Evolutionary conservation across 2,888 invertebrate genomes (phyloP).

Genomic region (Embidobia sp.): DNA sequence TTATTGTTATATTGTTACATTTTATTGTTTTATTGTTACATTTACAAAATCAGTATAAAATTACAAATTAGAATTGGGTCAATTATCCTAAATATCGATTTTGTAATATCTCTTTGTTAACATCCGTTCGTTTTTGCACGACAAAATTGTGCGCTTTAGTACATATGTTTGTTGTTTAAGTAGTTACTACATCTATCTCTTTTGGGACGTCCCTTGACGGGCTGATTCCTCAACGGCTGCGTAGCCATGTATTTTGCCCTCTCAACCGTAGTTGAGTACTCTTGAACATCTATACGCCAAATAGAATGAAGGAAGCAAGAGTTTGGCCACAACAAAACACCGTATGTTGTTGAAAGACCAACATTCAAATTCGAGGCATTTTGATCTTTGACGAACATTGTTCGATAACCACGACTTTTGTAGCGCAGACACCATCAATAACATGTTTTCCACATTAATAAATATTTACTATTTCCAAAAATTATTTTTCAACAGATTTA

Average conservation of each 20-base stretch:
- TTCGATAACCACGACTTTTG: slow-evolving; percentile 31
- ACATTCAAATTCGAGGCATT: slow-evolving; percentile 22
- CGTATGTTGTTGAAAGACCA: slow-evolving; percentile 30
- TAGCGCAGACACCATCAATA: too few relatives aligned
- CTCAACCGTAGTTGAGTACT: slow-evolving; percentile 51
- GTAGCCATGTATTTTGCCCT: slow-evolving; percentile 47
- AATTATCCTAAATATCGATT: slow-evolving; percentile 1
- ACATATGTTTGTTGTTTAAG: slow-evolving; percentile 45
- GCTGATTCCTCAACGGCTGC: slow-evolving; percentile 50
- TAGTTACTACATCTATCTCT: slow-evolving; percentile 38
- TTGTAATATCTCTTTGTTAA: slow-evolving; percentile 4
- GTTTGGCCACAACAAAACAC: slow-evolving; percentile 57
- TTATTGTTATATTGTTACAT: too few relatives aligned
- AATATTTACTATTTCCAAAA: too few relatives aligned
- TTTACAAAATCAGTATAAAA: too few relatives aligned
- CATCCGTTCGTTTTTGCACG: slow-evolving; percentile 3
- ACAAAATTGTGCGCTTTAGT: slow-evolving; percentile 36
- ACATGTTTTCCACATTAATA: too few relatives aligned
- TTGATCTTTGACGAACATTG: slow-evolving; percentile 25
- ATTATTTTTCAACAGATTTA: too few relatives aligned
- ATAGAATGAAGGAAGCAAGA: slow-evolving; percentile 45
- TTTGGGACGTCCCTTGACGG: slow-evolving; percentile 47
- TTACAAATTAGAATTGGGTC: slow-evolving; percentile 1
- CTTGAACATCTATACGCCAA: slow-evolving; percentile 57
- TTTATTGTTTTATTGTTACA: too few relatives aligned